Evolutionary conservation across 2,888 invertebrate species (phyloP).

Genomic region (Gymnosoma rotundatum): DNA sequence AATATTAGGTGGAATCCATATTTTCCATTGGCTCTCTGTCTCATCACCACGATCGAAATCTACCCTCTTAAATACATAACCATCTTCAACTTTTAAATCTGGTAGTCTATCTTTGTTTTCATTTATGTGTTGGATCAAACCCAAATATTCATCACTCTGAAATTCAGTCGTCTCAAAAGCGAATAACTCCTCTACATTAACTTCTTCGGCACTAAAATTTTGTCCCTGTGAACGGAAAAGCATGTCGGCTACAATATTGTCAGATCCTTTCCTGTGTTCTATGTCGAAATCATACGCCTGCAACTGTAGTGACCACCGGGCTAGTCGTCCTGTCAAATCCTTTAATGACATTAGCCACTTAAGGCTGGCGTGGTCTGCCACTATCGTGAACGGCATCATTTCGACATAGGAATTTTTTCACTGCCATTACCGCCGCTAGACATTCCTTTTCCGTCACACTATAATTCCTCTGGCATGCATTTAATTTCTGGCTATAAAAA

Average conservation of each 20-base stretch:
- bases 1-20: background rate
- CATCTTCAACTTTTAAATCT: too few relatives aligned
- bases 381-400: background rate
- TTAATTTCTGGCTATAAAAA: background rate
- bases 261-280: conserved; percentile 18
- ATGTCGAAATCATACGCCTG: conserved; percentile 25
- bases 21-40: background rate
- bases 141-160: too few relatives aligned
- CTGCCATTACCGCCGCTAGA: background rate
- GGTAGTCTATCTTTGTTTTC: too few relatives aligned
- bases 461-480: background rate
- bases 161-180: background rate
- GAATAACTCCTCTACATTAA: too few relatives aligned
- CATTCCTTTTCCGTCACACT: background rate
- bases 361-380: background rate
- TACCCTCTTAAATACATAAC: background rate
- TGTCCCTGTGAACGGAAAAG: background rate
- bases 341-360: background rate
- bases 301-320: conserved; percentile 24
- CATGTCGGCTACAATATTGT: conserved; percentile 29
- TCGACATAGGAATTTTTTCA: background rate
- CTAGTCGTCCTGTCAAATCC: conserved; percentile 28
- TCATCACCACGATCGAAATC: background rate
- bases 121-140: too few relatives aligned
- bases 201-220: background rate